Base-by-base conservation (phyloP, 2,888 invertebrate species). In the Emmelina monodactyla region DNA sequence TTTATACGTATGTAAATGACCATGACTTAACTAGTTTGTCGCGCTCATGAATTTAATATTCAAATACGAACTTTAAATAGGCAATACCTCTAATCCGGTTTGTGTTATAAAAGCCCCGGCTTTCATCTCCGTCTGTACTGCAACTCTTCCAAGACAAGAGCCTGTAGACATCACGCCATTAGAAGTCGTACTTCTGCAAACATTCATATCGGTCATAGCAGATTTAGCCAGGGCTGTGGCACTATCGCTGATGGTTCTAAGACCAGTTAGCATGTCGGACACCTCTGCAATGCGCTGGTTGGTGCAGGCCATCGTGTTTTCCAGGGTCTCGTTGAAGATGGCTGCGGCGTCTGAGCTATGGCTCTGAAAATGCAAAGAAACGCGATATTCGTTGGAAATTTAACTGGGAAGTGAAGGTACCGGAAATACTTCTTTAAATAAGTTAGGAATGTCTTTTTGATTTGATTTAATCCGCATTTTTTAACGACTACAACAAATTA, bases 41-140 rank as follows among this genome's bases (percentile, higher is more conserved):
- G n/a, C n/a, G n/a, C n/a, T n/a, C n/a, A n/a, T n/a, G n/a, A n/a
- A n/a, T n/a, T n/a, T n/a, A n/a, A n/a, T n/a, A n/a, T n/a, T n/a
- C n/a, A n/a, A n/a, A n/a, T n/a, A n/a, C n/a, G n/a, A n/a, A n/a
- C n/a, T n/a, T n/a, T n/a, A n/a, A n/a, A n/a, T n/a, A n/a, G n/a
- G n/a, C n/a, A n/a, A n/a, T 56, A 78, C 78, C 53, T 56, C 41
- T 16, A 70, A 32, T 34, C 59, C 65, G 45, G 55, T 66, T 38
- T 67, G 62, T 2, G 61, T 50, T 10, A 61, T 35, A 34, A 60
- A 68, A 6, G 51, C 37, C 5, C 55, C 49, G 13, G 57, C 59
- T 35, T 58, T 61, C 32, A 65, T 42, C 50, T 79, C 63, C n/a
- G 63, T 56, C 16, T 55, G 56, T 16, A 72, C 14, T 16, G 65